Conservation (phyloP, 2,797 vertebrate genomes). For the Hoplostethus mediterraneus region DNA sequence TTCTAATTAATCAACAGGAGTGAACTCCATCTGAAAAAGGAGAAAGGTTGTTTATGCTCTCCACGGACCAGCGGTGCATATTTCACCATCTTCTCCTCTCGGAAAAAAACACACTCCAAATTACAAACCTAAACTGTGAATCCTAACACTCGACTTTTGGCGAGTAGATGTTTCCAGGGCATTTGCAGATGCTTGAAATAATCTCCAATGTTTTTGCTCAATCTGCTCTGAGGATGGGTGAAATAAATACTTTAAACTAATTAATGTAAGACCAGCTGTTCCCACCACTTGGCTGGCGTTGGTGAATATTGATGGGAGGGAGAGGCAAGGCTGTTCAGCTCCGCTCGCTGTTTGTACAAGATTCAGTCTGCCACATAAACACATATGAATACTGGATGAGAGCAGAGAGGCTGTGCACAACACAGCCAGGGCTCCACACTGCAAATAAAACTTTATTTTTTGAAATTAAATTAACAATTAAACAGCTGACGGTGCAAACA, state of each 20-base stretch:
- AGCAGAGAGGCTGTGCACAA: conserved; percentile 82
- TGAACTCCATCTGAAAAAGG: conserved; percentile 82
- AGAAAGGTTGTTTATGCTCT: conserved; percentile 84
- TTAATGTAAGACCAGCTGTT: conserved; percentile 99
- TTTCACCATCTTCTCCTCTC: conserved; percentile 76
- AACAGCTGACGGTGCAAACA: conserved; percentile 54
- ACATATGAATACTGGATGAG: conserved; percentile 95
- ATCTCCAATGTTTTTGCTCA: conserved; percentile 99
- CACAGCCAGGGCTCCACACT: conserved; percentile 65
- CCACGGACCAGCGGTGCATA: conserved; percentile 82
- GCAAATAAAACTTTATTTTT: conserved; percentile 64
- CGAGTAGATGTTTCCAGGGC: conserved; percentile 97
- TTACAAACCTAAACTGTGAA: conserved; percentile 88
- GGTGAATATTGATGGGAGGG: conserved; percentile 97
- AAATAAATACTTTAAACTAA: conserved; percentile 99
- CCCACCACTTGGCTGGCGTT: conserved; percentile 99
- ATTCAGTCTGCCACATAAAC: conserved; percentile 97
- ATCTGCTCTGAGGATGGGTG: conserved; percentile 99
- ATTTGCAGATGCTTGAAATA: conserved; percentile 99
- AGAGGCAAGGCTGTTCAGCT: conserved; percentile 83
- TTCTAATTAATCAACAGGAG: conserved; percentile 87
- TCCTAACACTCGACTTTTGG: conserved; percentile 87
- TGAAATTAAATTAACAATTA: conserved; percentile 63
- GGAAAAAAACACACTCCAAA: conserved; percentile 74
- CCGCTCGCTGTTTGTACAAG: conserved; percentile 97